Evolutionary conservation across 2,797 vertebrate genomes (phyloP), one percentile per base, ranked within the genome.

Genomic region (Sparidentex hasta): DNA sequence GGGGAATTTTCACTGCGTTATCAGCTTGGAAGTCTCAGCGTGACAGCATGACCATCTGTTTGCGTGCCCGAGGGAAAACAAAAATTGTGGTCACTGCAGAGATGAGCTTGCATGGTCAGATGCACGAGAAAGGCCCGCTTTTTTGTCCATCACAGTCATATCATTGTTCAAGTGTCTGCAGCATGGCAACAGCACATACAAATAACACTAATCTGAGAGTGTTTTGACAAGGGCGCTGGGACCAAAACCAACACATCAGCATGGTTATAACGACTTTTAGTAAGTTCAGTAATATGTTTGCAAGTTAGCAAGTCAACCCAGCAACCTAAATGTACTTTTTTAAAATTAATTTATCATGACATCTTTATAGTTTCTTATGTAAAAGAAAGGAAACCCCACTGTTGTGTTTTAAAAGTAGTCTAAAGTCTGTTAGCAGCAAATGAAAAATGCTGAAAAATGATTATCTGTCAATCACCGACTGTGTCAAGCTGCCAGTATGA

Each of bases 11-110:
- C 11, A 33, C 46, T 54, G 51, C n/a, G 11, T 85, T 27, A 69
- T 63, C 29, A 63, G 25, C 18, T 55, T 56, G 20, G 44, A 76
- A 83, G 83, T 85, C 77, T 72, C 76, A 81, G 73, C 33, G 21
- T 77, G 72, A 74, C 65, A 79, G 82, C 46, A 8, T 79, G 84
- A 89, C 84, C 87, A 84, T 92, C 84, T 90, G 83, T 80, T 82
- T 87, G 54, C 46, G 33, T 14, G 3, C 78, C 69, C 67, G 81
- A 0, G 6, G 73, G 71, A 52, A 86, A 77, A 72, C 27, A 71
- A 56, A 82, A 71, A 71, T 20, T 50, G 27, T 44, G 46, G 58
- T 64, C 16, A 18, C 62, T 63, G 78, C 71, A 80, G 74, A 67
- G 75, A 84, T 72, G 27, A 78, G 74, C 71, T 29, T 50, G 16